Conservation (phyloP, 2,888 invertebrate species). For the Cyclophora punctaria region DNA sequence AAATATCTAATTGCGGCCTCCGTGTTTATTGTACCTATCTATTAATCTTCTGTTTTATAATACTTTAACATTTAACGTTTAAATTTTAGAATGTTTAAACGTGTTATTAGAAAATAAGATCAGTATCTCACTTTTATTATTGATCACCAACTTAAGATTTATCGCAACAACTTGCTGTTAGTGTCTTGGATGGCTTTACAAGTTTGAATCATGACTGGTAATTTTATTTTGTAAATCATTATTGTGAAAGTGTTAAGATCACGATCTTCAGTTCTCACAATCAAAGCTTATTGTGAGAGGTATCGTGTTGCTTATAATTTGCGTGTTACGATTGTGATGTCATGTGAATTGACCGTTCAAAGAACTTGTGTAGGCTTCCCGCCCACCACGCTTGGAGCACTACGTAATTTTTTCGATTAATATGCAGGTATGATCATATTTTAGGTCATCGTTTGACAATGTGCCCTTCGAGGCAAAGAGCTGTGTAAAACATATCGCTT, state of each 20-base stretch:
- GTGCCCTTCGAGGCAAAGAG: no score
- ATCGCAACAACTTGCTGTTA: no score
- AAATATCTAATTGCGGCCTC: no score
- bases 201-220: constrained; percentile 16
- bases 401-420: no score
- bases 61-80: constrained; percentile 10
- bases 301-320: constrained; percentile 19
- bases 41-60: no score
- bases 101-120: constrained; percentile 23
- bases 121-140: constrained; percentile 23
- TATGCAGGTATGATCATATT: no score
- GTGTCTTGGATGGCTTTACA: constrained; percentile 12
- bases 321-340: neutral
- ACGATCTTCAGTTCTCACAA: constrained; percentile 22
- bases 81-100: constrained; percentile 8
- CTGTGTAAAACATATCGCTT: no score
- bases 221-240: constrained; percentile 26
- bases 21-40: no score
- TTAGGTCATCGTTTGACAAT: no score
- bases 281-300: constrained; percentile 15
- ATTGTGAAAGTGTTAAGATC: constrained; percentile 32
- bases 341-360: neutral
- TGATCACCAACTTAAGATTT: neutral
- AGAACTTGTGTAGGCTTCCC: neutral
- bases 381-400: neutral